These are phyloP conservation scores for Scarus forsteni DNA, from an alignment of 2,797 vertebrate genomes.

Conservation along the genomic window DNA sequence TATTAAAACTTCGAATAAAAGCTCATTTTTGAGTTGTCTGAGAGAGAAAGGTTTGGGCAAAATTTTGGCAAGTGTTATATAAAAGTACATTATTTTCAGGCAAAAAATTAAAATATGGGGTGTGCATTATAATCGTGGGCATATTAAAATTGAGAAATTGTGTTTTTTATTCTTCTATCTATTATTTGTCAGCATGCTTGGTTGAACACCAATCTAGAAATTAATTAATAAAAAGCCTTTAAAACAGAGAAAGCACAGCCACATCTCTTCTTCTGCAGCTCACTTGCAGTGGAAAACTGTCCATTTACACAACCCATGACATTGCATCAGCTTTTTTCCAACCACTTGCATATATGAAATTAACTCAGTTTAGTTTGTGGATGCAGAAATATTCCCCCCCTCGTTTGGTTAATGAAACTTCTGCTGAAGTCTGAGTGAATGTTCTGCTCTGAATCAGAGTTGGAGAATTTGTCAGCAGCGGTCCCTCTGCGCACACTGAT, in stretches of 20 bases:
- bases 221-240: conserved; percentile 26
- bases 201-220: no score
- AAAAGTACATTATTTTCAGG: no score
- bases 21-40: no score
- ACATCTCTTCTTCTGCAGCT: conserved; percentile 37
- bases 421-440: conserved; percentile 18
- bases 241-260: conserved; percentile 33
- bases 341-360: conserved; percentile 29
- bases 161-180: no score
- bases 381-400: conserved; percentile 2
- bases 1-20: no score
- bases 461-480: conserved; percentile 27
- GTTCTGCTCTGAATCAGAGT: conserved; percentile 26
- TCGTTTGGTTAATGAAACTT: conserved; percentile 16
- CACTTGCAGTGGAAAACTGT: conserved; percentile 35
- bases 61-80: no score
- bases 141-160: no score
- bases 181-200: no score
- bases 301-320: conserved; percentile 10
- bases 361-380: conserved; percentile 8
- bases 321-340: conserved; percentile 41
- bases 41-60: no score
- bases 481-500: conserved; percentile 19
- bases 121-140: no score
- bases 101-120: no score